These are phyloP conservation scores for Agrochola macilenta DNA, from an alignment of 2,888 invertebrate species.

Conservation along the genomic window DNA sequence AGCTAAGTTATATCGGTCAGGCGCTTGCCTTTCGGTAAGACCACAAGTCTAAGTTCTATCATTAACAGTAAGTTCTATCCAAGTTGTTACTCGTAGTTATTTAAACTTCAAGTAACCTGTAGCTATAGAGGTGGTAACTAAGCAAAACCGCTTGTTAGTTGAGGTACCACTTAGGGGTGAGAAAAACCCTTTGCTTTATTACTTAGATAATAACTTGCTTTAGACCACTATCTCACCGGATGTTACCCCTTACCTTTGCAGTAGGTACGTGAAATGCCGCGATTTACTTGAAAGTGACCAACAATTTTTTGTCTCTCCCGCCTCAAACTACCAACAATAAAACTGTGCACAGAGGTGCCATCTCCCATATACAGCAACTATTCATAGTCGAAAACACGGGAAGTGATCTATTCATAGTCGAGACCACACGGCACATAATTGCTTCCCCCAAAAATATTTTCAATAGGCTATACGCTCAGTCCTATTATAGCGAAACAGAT, in stretches of 20 bases:
- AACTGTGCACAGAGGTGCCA: background rate
- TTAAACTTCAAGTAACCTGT: background rate
- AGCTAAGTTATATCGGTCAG: slow-evolving; percentile 23
- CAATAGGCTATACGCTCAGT: slow-evolving; percentile 2
- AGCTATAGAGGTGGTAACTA: background rate
- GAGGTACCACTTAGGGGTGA: background rate
- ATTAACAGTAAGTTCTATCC: background rate
- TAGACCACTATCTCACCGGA: background rate
- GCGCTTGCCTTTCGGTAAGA: background rate
- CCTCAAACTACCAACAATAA: background rate
- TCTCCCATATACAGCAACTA: background rate
- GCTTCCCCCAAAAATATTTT: slow-evolving; percentile 32
- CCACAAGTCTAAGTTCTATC: background rate
- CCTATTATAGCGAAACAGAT: slow-evolving; percentile 35
- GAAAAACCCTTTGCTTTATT: background rate
- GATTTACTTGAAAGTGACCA: background rate
- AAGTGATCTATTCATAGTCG: slow-evolving; percentile 38
- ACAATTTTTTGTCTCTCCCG: background rate
- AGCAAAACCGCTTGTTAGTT: background rate
- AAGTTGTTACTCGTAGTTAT: background rate
- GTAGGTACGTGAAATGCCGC: too few relatives aligned
- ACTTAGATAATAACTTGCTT: background rate
- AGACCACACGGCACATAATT: slow-evolving; percentile 2
- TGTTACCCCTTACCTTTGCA: background rate
- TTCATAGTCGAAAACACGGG: slow-evolving; percentile 8